Percentiles rank a stretch among this genome's conserved stretches.
These are phyloP conservation scores for Cochlearius cochlearius DNA, from an alignment of 2,113 vertebrate genomes.

Conservation along the genomic window DNA sequence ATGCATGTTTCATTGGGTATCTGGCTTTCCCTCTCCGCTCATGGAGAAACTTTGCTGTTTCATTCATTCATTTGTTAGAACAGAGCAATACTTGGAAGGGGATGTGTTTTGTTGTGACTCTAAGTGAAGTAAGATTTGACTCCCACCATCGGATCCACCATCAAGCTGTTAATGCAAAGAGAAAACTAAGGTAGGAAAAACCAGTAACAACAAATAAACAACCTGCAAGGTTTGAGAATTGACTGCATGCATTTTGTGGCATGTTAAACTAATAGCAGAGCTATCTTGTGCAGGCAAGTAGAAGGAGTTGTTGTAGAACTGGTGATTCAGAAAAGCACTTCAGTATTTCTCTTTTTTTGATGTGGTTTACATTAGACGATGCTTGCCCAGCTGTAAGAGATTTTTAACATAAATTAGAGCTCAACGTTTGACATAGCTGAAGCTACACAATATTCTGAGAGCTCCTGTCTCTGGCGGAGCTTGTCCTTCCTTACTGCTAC, in stretches of 20 bases:
- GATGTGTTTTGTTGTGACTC: not conserved
- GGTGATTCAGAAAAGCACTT: not conserved
- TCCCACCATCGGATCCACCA: not conserved
- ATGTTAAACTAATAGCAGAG: not conserved
- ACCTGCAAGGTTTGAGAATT: not conserved
- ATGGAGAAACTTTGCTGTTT: not conserved
- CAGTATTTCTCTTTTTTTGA: not conserved
- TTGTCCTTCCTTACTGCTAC: not conserved
- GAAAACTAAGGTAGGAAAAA: not conserved
- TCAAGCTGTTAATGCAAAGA: not conserved
- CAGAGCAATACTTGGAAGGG: not conserved
- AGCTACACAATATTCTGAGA: not conserved
- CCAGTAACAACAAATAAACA: accelerated
- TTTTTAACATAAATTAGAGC: not conserved
- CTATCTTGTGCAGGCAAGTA: not conserved
- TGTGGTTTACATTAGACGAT: not conserved
- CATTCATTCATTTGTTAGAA: not conserved
- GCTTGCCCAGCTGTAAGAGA: not conserved
- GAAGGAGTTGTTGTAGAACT: not conserved
- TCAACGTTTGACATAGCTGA: not conserved
- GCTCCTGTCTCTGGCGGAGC: not conserved
- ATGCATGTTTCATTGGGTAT: not conserved
- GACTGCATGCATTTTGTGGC: not conserved
- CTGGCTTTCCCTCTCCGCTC: not conserved
- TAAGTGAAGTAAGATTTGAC: not conserved